Conservation (phyloP, 2,797 vertebrate species). For the Dallia pectoralis region DNA sequence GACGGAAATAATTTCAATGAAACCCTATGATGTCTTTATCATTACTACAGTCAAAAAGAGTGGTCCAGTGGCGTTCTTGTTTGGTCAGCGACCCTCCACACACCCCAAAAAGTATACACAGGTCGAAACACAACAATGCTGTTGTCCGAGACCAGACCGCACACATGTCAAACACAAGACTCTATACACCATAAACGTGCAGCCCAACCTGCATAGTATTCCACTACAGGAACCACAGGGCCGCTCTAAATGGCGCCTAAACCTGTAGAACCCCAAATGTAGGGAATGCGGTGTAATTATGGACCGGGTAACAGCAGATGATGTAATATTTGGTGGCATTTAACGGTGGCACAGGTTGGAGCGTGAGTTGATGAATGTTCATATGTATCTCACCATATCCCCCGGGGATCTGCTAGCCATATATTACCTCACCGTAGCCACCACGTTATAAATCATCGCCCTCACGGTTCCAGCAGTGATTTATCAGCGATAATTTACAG, state of each 20-base stretch:
- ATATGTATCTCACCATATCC: conserved; percentile 63
- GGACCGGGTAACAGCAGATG: conserved; percentile 36
- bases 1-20: too few relatives aligned
- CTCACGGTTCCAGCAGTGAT: conserved; percentile 67
- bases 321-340: conserved; percentile 53
- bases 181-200: too few relatives aligned
- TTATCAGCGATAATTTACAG: conserved; percentile 74
- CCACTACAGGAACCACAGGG: conserved; percentile 26
- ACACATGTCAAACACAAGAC: too few relatives aligned
- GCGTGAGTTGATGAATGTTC: conserved; percentile 68
- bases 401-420: conserved; percentile 61
- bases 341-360: conserved; percentile 51
- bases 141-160: too few relatives aligned
- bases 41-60: too few relatives aligned
- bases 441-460: conserved; percentile 75
- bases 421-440: conserved; percentile 60
- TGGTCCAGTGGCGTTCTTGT: too few relatives aligned
- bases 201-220: background rate
- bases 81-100: too few relatives aligned
- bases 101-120: too few relatives aligned
- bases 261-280: background rate
- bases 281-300: background rate
- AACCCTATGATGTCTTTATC: too few relatives aligned
- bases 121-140: too few relatives aligned
- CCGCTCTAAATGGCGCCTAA: background rate